phyloP scores from a whole-genome alignment of 35 echinoderm and acorn worm genomes.

The Diadema setosum region DNA sequence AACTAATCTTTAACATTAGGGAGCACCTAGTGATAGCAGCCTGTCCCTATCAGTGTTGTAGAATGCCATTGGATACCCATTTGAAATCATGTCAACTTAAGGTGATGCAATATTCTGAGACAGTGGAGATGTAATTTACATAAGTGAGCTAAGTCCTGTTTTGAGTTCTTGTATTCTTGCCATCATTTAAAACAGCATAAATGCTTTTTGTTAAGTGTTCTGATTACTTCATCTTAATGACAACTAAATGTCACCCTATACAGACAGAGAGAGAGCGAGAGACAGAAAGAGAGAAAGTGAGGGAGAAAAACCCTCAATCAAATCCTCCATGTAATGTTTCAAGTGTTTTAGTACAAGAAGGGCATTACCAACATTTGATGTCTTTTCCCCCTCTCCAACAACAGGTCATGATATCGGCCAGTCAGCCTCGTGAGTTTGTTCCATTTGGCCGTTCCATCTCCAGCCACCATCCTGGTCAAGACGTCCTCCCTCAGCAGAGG shows the following conservation, averaged over 20 bases:
- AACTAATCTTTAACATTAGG: no score
- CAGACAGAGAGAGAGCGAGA: no score
- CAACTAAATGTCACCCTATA: neutral
- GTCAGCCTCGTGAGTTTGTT: slow-evolving; percentile 48
- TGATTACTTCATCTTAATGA: neutral
- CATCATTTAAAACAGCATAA: no score
- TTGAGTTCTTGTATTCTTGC: no score
- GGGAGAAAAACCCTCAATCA: neutral
- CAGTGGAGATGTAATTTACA: no score
- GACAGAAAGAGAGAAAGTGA: no score
- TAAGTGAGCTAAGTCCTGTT: no score
- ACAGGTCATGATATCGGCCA: slow-evolving; percentile 69
- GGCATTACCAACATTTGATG: neutral
- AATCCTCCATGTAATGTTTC: neutral
- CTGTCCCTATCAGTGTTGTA: no score
- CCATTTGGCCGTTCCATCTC: slow-evolving; percentile 48
- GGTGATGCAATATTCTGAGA: no score
- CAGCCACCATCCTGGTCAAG: neutral
- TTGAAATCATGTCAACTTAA: no score
- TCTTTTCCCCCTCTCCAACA: neutral
- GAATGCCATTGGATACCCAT: no score
- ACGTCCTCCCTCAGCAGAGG: neutral
- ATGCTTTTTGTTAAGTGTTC: neutral
- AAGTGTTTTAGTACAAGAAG: neutral
- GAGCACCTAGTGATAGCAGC: no score